Base-by-base conservation (phyloP, 2,888 invertebrate species). In the Ophion ellenae region DNA sequence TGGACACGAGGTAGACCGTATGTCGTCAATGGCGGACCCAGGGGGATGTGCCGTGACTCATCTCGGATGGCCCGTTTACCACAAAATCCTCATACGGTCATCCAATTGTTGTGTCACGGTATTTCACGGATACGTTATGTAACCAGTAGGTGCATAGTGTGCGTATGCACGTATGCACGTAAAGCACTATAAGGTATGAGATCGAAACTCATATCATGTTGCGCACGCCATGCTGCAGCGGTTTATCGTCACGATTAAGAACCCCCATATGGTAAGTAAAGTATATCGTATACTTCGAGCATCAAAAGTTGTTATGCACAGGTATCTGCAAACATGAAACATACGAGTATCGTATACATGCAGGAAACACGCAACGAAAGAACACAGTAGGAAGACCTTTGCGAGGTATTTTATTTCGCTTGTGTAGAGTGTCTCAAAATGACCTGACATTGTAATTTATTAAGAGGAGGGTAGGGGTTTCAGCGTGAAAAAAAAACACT, bases 231-330 rank as follows among this genome's bases (percentile, higher is more conserved):
- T 47, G 47, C n/a, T 64, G 10, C 47, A 40, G 32, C 64, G 64
- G 75, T 45, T 64, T 75, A 75, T 74, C 40, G 45, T 47, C 17
- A 17, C 75, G 63, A 32, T 64, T 75, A 64, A 47, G 32, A 32
- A 17, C 24, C 45, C 32, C 9, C 17, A 11, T 63, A 20, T 74
- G 53, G 17, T 63, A 36, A 40, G 24, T 20, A 45, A 74, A 61
- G 36, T 61, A 57, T n/a, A 11, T 40, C 40, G 40, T 40, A 45
- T 53, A 53, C 24, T 61, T 69, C 69, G 69, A 47, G 20, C 11
- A 20, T 20, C n/a, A 3, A 53, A 53, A 53, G 14, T 17, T 53
- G 40, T 40, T 6, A 7, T 0, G 40, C 40, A 17, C 53, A 47
- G 14, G 11, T 47, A 40, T 47, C 0, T 2, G 14, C 14, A 11